Evolutionary conservation across 1,140 invertebrate species (phyloP), one percentile per base, ranked within the genome.

Genomic region (Drosophila leontia): DNA sequence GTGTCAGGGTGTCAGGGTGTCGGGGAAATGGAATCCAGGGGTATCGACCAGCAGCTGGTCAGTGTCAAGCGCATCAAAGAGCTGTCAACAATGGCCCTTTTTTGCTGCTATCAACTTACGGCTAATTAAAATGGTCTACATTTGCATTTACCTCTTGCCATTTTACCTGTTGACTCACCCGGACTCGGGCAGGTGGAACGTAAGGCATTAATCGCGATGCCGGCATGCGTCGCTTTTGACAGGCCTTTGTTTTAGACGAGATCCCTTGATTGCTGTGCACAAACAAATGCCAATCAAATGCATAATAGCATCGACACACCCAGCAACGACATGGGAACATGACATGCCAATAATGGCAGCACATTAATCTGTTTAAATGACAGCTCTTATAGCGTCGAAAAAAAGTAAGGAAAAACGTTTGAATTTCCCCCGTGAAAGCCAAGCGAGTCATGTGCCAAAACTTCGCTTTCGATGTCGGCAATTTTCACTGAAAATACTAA

Each of bases 341-440:
- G 82, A 80, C 80, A 75, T 48, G 72, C 45, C 77, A 59, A 74
- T 88, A 77, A 88, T 68, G 77, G 77, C 74, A 80, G 69, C 80
- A 68, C 84, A 84, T 87, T 80, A 88, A 88, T 87, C 76, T 80
- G 64, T 78, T 78, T 60, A 75, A 88, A 72, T 87, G 83, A 83
- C 84, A 88, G 75, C 63, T 29, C 61, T 50, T 57, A 42, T 32
- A 37, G 47, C 39, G 32, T 34, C 29, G 19, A 11, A 47, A 48
- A 41, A 41, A 17, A 9, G 6, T 5, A 13, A 4, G 2, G 42
- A 35, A 19, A 35, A 17, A 9, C 7, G 29, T 62, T 29, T 17
- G 48, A 41, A 41, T 39, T 59, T 9, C 26, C 41, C 48, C 32
- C n/a, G 15, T 23, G 55, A 67, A 55, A 78, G 39, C 44, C 48